These are phyloP conservation scores for Paelopatides confundens DNA, from an alignment of 53 echinoderm and acorn worm genomes.

Conservation along the genomic window DNA sequence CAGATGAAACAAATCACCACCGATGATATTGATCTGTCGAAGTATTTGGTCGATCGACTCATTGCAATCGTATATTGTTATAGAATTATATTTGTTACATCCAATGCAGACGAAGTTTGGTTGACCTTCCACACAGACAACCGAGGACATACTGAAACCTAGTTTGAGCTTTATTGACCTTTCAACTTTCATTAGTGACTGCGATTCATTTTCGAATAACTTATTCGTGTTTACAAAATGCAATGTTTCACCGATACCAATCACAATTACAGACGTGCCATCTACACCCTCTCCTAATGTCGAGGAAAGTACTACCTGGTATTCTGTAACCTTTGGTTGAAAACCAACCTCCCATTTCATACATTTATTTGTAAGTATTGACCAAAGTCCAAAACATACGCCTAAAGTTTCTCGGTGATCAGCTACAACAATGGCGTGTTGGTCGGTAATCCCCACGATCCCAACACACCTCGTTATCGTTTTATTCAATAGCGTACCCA, in stretches of 20 bases:
- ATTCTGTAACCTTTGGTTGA: constrained; percentile 4
- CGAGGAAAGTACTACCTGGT: neutral
- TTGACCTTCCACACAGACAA: neutral
- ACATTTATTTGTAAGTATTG: neutral
- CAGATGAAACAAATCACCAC: constrained; percentile 2
- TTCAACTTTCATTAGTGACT: neutral
- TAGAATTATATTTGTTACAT: neutral
- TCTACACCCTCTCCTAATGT: neutral
- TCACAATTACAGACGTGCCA: neutral
- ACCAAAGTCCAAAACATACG: constrained; percentile 19
- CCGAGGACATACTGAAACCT: constrained; percentile 19
- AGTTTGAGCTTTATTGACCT: neutral
- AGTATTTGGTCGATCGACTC: neutral
- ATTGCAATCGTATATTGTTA: neutral
- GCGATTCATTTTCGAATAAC: neutral
- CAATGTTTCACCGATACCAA: constrained; percentile 11
- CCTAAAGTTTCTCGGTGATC: neutral
- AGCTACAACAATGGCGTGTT: neutral
- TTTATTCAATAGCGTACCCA: neutral
- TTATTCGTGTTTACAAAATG: neutral
- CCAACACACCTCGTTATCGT: neutral
- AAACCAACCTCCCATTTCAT: constrained; percentile 19
- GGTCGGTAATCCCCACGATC: neutral
- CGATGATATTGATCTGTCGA: neutral
- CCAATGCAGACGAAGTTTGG: neutral